Conservation (phyloP, 2,888 invertebrate species). For the Leptopilina drosophilae region DNA sequence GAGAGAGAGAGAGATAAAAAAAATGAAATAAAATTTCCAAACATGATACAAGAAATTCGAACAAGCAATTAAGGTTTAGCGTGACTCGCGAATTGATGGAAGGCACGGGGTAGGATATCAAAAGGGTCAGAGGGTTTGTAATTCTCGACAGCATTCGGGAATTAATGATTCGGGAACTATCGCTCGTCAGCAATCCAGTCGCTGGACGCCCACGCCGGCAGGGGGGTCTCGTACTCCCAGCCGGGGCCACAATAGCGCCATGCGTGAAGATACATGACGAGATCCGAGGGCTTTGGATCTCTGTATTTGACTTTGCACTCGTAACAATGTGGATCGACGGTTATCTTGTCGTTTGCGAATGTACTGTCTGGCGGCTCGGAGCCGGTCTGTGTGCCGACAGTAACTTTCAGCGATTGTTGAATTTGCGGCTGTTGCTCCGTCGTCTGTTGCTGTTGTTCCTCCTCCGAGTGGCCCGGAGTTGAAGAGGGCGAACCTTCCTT, state of each 20-base stretch:
- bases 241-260: slow-evolving; percentile 96
- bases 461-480: slow-evolving; percentile 77
- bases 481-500: slow-evolving; percentile 82
- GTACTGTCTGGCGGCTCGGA: slow-evolving; percentile 85
- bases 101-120: slow-evolving; percentile 75
- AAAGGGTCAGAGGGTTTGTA: slow-evolving; percentile 47
- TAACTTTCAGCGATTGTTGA: slow-evolving; percentile 79
- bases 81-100: slow-evolving; percentile 60
- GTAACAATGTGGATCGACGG: slow-evolving; percentile 91
- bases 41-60: slow-evolving; percentile 23
- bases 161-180: slow-evolving; percentile 66
- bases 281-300: slow-evolving; percentile 93
- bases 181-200: slow-evolving; percentile 88
- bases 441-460: slow-evolving; percentile 72
- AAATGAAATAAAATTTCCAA: too few species aligned
- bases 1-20: not conserved
- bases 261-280: slow-evolving; percentile 97
- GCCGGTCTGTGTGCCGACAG: slow-evolving; percentile 92
- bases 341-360: slow-evolving; percentile 85
- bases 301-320: slow-evolving; percentile 95
- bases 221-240: slow-evolving; percentile 94
- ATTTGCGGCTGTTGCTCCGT: slow-evolving; percentile 59
- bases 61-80: slow-evolving; percentile 35
- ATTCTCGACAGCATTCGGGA: slow-evolving; percentile 37
- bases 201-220: slow-evolving; percentile 94